Evolutionary conservation across 2,888 invertebrate species (phyloP).

Genomic region (Gasteruption jaculator): DNA sequence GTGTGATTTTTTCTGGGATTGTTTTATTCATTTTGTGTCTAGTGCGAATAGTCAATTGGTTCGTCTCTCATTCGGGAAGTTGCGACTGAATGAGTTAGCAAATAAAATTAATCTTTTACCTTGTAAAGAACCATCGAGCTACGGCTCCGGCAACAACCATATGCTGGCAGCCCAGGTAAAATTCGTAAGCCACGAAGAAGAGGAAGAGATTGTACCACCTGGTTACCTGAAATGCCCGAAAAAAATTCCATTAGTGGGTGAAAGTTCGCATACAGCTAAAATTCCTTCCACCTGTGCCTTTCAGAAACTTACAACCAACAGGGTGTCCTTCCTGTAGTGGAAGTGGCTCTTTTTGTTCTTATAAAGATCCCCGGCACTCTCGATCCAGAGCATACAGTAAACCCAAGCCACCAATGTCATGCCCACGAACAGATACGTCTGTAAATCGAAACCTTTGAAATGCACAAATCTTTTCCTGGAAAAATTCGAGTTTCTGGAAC

Average conservation of each 20-base stretch:
- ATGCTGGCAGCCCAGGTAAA: slow-evolving; percentile 61
- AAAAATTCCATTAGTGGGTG: background rate
- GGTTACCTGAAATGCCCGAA: slow-evolving; percentile 33
- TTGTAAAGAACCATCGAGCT: slow-evolving; percentile 62
- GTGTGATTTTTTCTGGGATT: background rate
- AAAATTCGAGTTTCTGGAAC: no score
- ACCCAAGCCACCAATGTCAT: slow-evolving; percentile 57
- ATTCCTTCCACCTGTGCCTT: no score
- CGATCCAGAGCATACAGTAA: slow-evolving; percentile 60
- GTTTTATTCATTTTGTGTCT: no score
- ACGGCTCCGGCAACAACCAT: slow-evolving; percentile 62
- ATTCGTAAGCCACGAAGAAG: slow-evolving; percentile 60
- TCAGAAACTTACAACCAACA: slow-evolving; percentile 31
- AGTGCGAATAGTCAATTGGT: no score
- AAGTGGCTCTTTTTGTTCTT: slow-evolving; percentile 32
- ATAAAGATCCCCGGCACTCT: slow-evolving; percentile 57
- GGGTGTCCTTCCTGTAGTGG: slow-evolving; percentile 33
- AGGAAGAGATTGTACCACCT: slow-evolving; percentile 54
- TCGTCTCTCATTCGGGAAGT: no score
- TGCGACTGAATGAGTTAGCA: no score
- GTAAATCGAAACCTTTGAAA: no score
- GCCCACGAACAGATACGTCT: slow-evolving; percentile 58
- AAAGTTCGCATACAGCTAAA: background rate
- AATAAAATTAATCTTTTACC: slow-evolving; percentile 43
- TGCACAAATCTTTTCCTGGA: no score